phyloP scores from a whole-genome alignment of 2,113 vertebrate species.

The Bos javanicus region DNA sequence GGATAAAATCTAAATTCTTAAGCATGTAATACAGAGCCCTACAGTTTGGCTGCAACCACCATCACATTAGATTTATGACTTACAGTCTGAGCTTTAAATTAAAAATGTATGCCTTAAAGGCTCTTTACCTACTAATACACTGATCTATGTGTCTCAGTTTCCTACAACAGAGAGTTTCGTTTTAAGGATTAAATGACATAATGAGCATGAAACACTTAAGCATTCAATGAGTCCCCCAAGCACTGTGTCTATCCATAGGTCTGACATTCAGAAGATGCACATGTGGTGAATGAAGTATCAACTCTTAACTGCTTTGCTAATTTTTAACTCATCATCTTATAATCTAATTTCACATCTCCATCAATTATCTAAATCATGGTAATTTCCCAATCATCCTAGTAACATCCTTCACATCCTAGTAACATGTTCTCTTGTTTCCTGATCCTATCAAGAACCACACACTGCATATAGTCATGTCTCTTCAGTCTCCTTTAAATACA shows the following conservation, averaged over 20 bases:
- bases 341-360: not conserved
- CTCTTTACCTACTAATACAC: not conserved
- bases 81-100: not conserved
- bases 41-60: not conserved
- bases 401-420: not conserved
- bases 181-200: not conserved
- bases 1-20: not conserved
- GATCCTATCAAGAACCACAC: not conserved
- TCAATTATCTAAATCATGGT: not conserved
- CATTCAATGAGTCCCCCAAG: not conserved
- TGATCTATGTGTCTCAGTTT: not conserved
- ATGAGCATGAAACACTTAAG: not conserved
- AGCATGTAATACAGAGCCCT: not conserved
- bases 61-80: not conserved
- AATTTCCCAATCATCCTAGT: not conserved
- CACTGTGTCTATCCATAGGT: not conserved
- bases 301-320: not conserved
- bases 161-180: not conserved
- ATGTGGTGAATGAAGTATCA: not conserved
- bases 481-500: not conserved
- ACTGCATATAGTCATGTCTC: not conserved
- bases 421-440: not conserved
- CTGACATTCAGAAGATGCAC: not conserved
- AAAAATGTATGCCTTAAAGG: slow-evolving; percentile 9
- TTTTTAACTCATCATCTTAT: not conserved